A percentile compares a stretch with the other conserved stretches of the same genome.
These are phyloP conservation scores for Oligia latruncula DNA, from an alignment of 2,888 invertebrate species.

Conservation along the genomic window DNA sequence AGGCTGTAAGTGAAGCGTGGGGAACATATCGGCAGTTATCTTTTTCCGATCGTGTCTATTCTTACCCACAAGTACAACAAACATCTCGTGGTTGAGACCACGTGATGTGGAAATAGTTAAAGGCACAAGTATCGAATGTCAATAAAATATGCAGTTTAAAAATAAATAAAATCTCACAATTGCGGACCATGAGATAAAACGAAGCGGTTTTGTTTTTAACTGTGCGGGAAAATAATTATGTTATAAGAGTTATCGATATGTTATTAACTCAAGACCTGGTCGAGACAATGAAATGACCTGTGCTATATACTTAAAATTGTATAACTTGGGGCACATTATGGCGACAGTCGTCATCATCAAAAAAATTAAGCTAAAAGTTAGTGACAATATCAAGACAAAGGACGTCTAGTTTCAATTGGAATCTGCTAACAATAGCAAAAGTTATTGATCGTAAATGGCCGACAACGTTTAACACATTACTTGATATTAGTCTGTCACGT, in stretches of 20 bases:
- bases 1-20: too few species aligned
- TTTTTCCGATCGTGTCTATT: too few species aligned
- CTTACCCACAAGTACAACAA: too few species aligned
- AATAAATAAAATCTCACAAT: too few species aligned
- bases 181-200: background rate
- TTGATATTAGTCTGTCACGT: slow-evolving; percentile 59
- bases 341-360: background rate
- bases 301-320: background rate
- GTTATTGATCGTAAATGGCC: slow-evolving; percentile 59
- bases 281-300: background rate
- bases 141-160: too few species aligned
- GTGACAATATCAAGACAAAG: background rate
- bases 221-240: background rate
- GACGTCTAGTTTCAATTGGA: slow-evolving; percentile 35
- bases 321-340: background rate
- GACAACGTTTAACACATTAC: slow-evolving; percentile 48
- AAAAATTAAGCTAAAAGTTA: background rate
- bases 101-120: too few species aligned
- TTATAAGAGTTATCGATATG: background rate
- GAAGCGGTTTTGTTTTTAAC: background rate
- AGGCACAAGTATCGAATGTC: too few species aligned
- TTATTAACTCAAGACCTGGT: background rate
- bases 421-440: slow-evolving; percentile 39
- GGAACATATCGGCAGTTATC: too few species aligned
- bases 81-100: too few species aligned